phyloP scores from a whole-genome alignment of 2,797 vertebrate species.

The Coilia nasus region DNA sequence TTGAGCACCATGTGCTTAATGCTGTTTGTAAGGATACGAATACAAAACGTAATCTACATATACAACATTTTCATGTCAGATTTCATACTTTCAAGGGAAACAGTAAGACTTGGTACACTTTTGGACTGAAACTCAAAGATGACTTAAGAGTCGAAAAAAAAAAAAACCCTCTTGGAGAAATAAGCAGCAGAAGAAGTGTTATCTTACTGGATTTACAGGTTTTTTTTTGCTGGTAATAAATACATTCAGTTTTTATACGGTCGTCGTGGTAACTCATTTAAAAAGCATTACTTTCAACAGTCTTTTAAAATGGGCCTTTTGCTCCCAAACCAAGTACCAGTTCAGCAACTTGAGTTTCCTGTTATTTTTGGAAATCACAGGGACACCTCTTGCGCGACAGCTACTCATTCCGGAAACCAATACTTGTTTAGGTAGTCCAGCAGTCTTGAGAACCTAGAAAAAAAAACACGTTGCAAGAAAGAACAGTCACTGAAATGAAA shows the following conservation, averaged over 20 bases:
- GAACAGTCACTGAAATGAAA: neutral
- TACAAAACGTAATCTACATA: slow-evolving; percentile 48
- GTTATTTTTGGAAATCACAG: neutral
- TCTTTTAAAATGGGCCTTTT: slow-evolving; percentile 60
- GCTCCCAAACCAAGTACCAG: slow-evolving; percentile 62
- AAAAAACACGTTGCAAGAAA: neutral
- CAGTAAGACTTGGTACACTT: slow-evolving; percentile 40
- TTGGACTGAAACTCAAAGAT: slow-evolving; percentile 51
- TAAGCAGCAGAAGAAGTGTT: slow-evolving; percentile 86
- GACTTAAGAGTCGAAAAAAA: slow-evolving; percentile 38
- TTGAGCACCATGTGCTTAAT: neutral
- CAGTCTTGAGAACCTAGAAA: neutral
- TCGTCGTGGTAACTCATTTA: slow-evolving; percentile 76
- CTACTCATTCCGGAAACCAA: neutral
- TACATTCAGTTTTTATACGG: slow-evolving; percentile 86
- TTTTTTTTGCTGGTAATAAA: slow-evolving; percentile 81
- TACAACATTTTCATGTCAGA: slow-evolving; percentile 65
- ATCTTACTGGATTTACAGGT: slow-evolving; percentile 67
- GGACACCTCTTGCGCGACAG: neutral
- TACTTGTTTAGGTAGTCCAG: neutral
- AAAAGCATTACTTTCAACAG: slow-evolving; percentile 42
- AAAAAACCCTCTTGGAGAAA: slow-evolving; percentile 51
- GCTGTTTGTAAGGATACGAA: slow-evolving; percentile 50
- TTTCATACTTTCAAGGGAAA: slow-evolving; percentile 62
- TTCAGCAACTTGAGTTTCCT: slow-evolving; percentile 29